These are phyloP conservation scores for Bothrops jararaca DNA, from an alignment of 2,113 vertebrate genomes.

Conservation along the genomic window DNA sequence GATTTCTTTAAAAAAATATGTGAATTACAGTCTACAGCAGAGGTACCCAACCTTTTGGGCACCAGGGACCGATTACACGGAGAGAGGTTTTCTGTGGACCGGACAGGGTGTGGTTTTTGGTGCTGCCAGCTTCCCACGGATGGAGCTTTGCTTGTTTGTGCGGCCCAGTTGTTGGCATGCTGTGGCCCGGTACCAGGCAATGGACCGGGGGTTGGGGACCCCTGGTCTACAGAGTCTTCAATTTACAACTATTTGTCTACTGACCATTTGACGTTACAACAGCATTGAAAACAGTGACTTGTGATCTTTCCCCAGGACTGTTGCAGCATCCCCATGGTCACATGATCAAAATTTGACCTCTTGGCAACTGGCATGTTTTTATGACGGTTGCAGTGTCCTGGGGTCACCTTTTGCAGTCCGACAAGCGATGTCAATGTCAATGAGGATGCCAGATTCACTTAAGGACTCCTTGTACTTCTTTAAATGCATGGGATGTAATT, in stretches of 20 bases:
- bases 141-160: no score
- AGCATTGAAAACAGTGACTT: not conserved
- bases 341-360: no score
- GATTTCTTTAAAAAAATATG: not conserved
- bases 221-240: not conserved
- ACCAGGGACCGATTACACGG: no score
- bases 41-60: no score
- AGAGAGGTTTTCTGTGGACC: no score
- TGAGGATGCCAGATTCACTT: not conserved
- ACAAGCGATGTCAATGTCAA: not conserved
- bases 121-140: no score
- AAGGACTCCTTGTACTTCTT: not conserved
- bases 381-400: not conserved
- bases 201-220: no score
- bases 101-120: no score
- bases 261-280: not conserved
- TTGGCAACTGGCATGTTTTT: not conserved
- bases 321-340: not conserved
- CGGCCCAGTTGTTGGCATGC: no score
- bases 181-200: no score
- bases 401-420: not conserved
- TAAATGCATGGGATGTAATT: not conserved
- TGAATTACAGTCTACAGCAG: not conserved
- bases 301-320: not conserved
- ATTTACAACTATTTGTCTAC: not conserved